Percentiles rank a stretch among this genome's conserved stretches.
phyloP scores from a whole-genome alignment of 2,113 vertebrate genomes.

The Arothron firmamentum region DNA sequence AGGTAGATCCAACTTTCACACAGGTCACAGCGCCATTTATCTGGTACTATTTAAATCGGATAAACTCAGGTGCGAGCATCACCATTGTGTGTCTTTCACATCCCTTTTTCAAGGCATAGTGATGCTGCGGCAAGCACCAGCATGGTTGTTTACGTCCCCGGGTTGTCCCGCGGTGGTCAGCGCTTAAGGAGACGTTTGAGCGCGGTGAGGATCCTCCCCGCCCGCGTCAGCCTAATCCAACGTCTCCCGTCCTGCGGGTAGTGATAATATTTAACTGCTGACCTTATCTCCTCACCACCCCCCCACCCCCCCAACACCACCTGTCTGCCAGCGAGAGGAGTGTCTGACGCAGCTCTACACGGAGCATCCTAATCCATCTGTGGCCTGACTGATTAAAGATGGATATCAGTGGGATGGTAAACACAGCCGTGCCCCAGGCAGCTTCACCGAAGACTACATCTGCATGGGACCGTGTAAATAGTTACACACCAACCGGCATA shows the following conservation, averaged over 20 bases:
- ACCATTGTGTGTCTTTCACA: slow-evolving; percentile 6
- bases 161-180: slow-evolving; percentile 42
- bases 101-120: too few relatives aligned
- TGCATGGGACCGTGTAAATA: slow-evolving; percentile 50
- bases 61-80: slow-evolving; percentile 19
- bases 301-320: slow-evolving; percentile 17
- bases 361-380: slow-evolving; percentile 60
- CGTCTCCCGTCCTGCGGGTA: slow-evolving; percentile 53
- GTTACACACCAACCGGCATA: slow-evolving; percentile 33
- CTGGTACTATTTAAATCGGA: slow-evolving; percentile 4
- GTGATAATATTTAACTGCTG: slow-evolving; percentile 71
- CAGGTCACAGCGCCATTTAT: background rate
- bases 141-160: slow-evolving; percentile 8
- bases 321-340: slow-evolving; percentile 39
- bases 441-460: slow-evolving; percentile 38
- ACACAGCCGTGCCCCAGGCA: slow-evolving; percentile 44
- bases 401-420: slow-evolving; percentile 60
- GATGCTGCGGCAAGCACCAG: background rate
- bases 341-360: slow-evolving; percentile 51
- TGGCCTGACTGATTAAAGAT: slow-evolving; percentile 66
- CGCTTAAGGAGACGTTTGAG: slow-evolving; percentile 55
- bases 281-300: slow-evolving; percentile 57
- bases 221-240: slow-evolving; percentile 22
- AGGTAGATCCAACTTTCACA: background rate
- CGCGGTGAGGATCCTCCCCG: slow-evolving; percentile 29